phyloP scores from a whole-genome alignment of 2,888 invertebrate species.

The Fragum whitleyi region DNA sequence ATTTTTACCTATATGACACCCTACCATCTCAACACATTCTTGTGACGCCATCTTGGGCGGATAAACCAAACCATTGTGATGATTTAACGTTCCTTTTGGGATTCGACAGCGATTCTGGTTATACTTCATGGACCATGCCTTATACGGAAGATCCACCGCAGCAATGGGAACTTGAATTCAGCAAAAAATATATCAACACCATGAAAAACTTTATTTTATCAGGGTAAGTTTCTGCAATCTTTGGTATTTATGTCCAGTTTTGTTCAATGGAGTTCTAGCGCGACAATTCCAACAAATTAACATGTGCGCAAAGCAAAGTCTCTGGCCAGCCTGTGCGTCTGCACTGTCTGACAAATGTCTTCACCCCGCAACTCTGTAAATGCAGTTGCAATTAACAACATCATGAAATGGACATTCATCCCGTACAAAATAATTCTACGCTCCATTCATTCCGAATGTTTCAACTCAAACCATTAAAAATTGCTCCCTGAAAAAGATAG shows the following conservation, averaged over 20 bases:
- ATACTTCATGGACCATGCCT: constrained; percentile 76
- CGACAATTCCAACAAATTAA: no score
- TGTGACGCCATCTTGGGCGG: constrained; percentile 69
- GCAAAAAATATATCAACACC: constrained; percentile 94
- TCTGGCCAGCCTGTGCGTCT: no score
- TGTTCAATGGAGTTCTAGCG: no score
- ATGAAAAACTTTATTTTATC: constrained; percentile 98
- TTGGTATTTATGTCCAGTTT: no score
- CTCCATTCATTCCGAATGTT: no score
- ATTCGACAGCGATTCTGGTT: constrained; percentile 64
- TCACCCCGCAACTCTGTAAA: background rate
- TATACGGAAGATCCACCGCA: constrained; percentile 89
- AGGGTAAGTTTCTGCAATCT: constrained; percentile 90
- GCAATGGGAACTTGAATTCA: constrained; percentile 92
- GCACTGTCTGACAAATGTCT: background rate
- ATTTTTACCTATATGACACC: constrained; percentile 52
- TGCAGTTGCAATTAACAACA: no score
- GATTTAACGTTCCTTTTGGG: constrained; percentile 68
- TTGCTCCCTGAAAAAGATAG: no score
- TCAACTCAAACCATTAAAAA: no score
- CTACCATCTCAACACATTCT: constrained; percentile 69
- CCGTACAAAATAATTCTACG: no score
- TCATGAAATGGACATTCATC: background rate
- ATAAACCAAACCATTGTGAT: no score
- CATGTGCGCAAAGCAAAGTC: no score